Evolutionary conservation across 2,113 vertebrate genomes (phyloP).

Genomic region (Pantherophis guttatus): DNA sequence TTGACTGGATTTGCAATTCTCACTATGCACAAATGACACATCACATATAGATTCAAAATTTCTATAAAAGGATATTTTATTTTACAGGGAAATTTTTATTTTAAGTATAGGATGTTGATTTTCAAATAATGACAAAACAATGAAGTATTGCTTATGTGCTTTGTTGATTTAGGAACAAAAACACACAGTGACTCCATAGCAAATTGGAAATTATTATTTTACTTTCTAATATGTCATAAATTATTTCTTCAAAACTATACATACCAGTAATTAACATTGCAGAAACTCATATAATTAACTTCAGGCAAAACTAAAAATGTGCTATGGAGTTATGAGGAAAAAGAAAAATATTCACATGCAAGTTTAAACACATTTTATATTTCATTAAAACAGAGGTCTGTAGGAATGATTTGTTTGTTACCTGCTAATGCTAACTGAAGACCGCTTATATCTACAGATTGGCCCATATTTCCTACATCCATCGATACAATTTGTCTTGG

Average conservation of each 20-base stretch:
- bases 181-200: not conserved
- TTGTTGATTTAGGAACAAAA: not conserved
- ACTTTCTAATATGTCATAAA: not conserved
- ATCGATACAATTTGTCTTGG: slow-evolving; percentile 93
- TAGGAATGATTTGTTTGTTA: slow-evolving; percentile 42
- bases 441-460: slow-evolving; percentile 93
- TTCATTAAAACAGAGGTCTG: not conserved
- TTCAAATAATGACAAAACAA: not conserved
- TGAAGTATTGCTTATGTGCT: not conserved
- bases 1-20: not conserved
- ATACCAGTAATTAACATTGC: not conserved
- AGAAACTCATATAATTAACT: not conserved
- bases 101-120: not conserved
- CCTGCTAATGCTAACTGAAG: slow-evolving; percentile 93
- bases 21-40: not conserved
- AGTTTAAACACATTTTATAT: accelerated
- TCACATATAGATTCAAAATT: not conserved
- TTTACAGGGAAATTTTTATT: not conserved
- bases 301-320: not conserved
- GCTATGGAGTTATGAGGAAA: not conserved
- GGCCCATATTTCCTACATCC: slow-evolving; percentile 88
- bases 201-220: not conserved
- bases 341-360: not conserved
- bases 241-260: not conserved
- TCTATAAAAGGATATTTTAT: not conserved